Evolutionary conservation across 2,113 vertebrate genomes (phyloP), one percentile per base, ranked within the genome.

Genomic region (Neogobius melanostomus): DNA sequence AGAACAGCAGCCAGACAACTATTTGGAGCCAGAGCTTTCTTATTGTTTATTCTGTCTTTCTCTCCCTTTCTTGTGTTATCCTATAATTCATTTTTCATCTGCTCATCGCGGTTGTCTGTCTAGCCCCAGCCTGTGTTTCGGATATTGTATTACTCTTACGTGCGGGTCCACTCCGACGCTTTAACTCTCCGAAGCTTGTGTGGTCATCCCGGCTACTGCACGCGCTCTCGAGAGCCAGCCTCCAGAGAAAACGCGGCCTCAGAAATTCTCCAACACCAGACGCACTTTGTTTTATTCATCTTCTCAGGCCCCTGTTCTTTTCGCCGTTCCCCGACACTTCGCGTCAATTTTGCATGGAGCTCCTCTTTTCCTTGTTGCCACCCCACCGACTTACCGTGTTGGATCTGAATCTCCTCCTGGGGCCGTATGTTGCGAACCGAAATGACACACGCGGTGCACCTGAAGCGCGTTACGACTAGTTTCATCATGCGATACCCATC

Each of bases 271-370:
- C 87, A 89, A 88, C 86, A 85, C 75, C 75, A 92, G 82, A 82
- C 75, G 73, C 80, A 83, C 83, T 88, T 86, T 92, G 85, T 91
- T 91, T 91, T 91, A 91, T 92, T 93, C 89, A 92, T 91, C 85
- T 80, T 83, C 80, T 72, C 87, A 77, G 67, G 64, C 76, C 68
- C 68, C 64, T 56, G 2, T 57, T 80, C 81, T 75, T 4, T 61
- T 64, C 53, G 73, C 77, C 80, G 61, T 80, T 83, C 75, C 66
- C 85, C 80, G 88, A 76, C 88, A 87, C 85, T 77, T 80, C 77
- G 63, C 80, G 77, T 91, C 88, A 92, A 90, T 93, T 91, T 90
- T 88, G 90, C 79, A 90, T 87, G 91, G 61, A 59, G 77, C 64
- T 69, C 73, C 77, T 82, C 77, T 68, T 54, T 36, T 75, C 66